Conservation (phyloP, 2,888 invertebrate genomes). For the Neuroscelio doddi region DNA sequence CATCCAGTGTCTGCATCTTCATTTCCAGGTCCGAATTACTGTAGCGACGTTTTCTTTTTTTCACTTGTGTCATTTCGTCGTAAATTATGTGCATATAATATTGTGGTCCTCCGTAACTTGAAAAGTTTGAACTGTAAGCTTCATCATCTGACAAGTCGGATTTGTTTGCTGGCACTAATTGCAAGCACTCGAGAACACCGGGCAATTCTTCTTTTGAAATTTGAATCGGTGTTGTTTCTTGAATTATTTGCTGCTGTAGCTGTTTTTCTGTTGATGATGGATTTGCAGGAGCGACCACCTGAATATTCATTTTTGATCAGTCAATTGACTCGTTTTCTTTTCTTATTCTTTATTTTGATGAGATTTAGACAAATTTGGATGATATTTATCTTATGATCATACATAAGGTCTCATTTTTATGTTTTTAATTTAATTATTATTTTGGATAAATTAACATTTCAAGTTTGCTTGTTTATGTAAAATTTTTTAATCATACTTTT, state of each 20-base stretch:
- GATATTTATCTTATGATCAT: too few relatives aligned
- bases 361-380: too few relatives aligned
- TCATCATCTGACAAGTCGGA: constrained; percentile 39
- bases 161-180: constrained; percentile 62
- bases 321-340: too few relatives aligned
- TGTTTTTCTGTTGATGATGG: neutral
- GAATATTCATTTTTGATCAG: too few relatives aligned
- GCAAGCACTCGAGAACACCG: constrained; percentile 61
- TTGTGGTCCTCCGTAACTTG: constrained; percentile 8
- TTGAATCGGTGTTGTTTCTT: constrained; percentile 11
- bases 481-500: too few relatives aligned
- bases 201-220: constrained; percentile 51
- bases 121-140: constrained; percentile 9
- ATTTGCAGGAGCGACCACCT: neutral
- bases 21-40: constrained; percentile 58
- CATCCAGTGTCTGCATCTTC: too few relatives aligned
- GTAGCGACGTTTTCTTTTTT: constrained; percentile 56
- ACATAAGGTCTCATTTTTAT: too few relatives aligned
- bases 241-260: neutral
- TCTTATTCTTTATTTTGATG: too few relatives aligned
- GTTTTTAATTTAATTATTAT: too few relatives aligned
- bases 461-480: too few relatives aligned
- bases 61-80: constrained; percentile 55
- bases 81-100: constrained; percentile 43
- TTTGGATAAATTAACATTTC: too few relatives aligned